Percentiles rank a stretch among this genome's conserved stretches.
These are phyloP conservation scores for Tenrec ecaudatus DNA, from an alignment of 2,113 vertebrate species.

Conservation along the genomic window DNA sequence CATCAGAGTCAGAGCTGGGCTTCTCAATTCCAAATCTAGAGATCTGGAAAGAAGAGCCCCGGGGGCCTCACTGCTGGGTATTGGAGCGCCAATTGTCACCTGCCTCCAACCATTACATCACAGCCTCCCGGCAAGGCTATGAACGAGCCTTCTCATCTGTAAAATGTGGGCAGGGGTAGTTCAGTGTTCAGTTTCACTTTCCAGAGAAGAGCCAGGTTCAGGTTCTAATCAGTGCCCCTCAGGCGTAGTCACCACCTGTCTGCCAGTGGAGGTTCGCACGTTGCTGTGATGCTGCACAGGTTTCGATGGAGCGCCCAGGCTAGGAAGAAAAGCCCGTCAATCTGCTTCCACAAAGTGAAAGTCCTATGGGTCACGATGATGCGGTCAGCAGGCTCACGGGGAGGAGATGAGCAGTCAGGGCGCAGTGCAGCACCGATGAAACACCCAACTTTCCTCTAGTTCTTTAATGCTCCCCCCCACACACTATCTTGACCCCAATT, in stretches of 20 bases:
- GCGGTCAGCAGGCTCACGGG: not conserved
- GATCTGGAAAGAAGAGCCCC: not conserved
- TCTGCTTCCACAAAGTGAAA: not conserved
- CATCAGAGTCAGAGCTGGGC: not conserved
- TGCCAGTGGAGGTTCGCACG: not conserved
- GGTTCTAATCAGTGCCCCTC: not conserved
- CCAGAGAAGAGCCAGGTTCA: not conserved
- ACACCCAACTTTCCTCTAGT: too few species aligned
- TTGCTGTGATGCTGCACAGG: not conserved
- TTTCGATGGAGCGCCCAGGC: not conserved
- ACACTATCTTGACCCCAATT: too few species aligned
- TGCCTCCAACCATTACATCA: not conserved
- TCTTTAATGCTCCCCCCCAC: too few species aligned
- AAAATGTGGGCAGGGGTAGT: not conserved
- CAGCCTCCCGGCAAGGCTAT: not conserved
- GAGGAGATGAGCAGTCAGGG: too few species aligned
- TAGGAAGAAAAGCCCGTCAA: not conserved
- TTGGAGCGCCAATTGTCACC: not conserved
- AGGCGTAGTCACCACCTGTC: not conserved
- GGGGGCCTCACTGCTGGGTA: not conserved
- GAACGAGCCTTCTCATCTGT: constrained; percentile 25
- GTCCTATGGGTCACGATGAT: not conserved
- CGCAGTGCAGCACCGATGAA: too few species aligned
- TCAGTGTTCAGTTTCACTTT: not conserved
- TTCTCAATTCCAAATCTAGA: not conserved